A percentile compares a stretch with the other conserved stretches of the same genome.
These are phyloP conservation scores for Empidonax traillii DNA, from an alignment of 2,113 vertebrate genomes.

Conservation along the genomic window DNA sequence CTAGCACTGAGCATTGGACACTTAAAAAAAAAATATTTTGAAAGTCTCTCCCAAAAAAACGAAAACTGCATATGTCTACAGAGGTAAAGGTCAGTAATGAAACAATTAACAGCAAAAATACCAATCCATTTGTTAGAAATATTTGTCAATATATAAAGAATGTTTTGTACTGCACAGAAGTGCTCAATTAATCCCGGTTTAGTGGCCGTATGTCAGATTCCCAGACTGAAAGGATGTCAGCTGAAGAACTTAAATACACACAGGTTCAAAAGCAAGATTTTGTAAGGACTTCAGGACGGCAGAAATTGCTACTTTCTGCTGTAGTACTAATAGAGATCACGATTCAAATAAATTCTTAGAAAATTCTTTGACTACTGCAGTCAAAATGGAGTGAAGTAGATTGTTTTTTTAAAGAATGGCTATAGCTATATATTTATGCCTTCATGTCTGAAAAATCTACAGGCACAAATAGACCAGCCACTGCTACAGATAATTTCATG, in stretches of 20 bases:
- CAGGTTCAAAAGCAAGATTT: constrained; percentile 68
- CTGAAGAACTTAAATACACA: constrained; percentile 72
- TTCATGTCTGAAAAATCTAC: neutral
- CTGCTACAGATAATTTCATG: neutral
- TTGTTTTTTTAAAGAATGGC: neutral
- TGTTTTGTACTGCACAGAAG: constrained; percentile 86
- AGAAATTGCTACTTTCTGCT: constrained; percentile 35
- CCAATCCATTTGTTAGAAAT: constrained; percentile 85
- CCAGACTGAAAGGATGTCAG: constrained; percentile 78
- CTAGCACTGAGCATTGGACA: constrained; percentile 83
- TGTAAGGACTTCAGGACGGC: constrained; percentile 45
- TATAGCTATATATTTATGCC: neutral
- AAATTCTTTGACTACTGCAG: neutral
- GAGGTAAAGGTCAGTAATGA: constrained; percentile 86
- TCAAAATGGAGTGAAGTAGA: neutral
- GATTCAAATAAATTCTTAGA: neutral
- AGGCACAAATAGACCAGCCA: neutral
- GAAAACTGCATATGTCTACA: constrained; percentile 86
- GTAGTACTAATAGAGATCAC: neutral
- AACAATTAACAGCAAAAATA: constrained; percentile 87
- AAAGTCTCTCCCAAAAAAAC: constrained; percentile 86
- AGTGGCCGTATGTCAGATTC: constrained; percentile 81
- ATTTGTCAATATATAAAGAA: constrained; percentile 87
- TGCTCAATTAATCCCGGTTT: constrained; percentile 82
- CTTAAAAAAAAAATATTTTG: constrained; percentile 85